These are phyloP conservation scores for Agrochola lota DNA, from an alignment of 2,888 invertebrate genomes.

Conservation along the genomic window DNA sequence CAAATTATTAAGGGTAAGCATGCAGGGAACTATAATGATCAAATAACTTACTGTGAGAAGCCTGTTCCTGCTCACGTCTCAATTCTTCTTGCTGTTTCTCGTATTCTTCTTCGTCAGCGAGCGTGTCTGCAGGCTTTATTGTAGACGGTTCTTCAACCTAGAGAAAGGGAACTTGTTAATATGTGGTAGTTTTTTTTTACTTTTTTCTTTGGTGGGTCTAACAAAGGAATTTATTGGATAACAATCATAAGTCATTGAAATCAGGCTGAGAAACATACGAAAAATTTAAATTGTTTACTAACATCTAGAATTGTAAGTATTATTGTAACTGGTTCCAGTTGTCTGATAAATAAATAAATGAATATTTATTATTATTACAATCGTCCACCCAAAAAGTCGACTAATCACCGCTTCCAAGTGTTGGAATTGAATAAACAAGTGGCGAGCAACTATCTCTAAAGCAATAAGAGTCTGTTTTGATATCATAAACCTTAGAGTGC, in stretches of 20 bases:
- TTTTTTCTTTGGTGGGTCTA: neutral
- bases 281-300: neutral
- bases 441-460: neutral
- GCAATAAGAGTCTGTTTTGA: neutral
- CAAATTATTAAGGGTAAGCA: constrained; percentile 34
- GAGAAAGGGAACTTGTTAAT: neutral
- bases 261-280: neutral
- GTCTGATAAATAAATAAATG: neutral
- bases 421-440: neutral
- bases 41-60: constrained; percentile 83
- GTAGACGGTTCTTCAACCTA: constrained; percentile 81
- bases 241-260: neutral
- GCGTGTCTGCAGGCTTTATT: constrained; percentile 80
- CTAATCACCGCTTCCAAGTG: neutral
- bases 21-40: constrained; percentile 32
- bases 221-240: neutral
- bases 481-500: neutral
- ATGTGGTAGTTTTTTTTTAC: neutral
- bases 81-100: constrained; percentile 84
- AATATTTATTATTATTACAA: neutral
- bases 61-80: constrained; percentile 79
- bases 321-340: neutral
- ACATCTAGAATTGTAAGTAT: neutral
- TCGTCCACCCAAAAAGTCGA: neutral
- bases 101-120: constrained; percentile 87